phyloP scores from a whole-genome alignment of 1,140 invertebrate species.

The Tetraneura akinire region DNA sequence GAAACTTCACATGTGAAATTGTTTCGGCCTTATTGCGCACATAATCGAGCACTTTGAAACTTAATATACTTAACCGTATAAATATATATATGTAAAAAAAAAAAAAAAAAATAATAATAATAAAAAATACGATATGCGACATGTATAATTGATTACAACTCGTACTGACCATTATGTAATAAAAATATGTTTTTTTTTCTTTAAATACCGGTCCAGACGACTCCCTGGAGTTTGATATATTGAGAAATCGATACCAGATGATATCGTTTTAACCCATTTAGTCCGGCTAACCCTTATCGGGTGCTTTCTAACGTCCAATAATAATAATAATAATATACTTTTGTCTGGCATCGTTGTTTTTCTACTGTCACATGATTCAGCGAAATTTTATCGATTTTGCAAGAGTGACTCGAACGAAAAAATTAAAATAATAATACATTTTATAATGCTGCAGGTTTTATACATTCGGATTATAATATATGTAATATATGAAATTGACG shows the following conservation, averaged over 20 bases:
- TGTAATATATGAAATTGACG: no score
- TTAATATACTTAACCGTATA: conserved; percentile 1
- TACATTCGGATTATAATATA: no score
- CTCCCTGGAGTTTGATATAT: conserved; percentile 45
- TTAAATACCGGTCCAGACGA: conserved; percentile 36
- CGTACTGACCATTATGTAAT: neutral
- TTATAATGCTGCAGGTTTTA: no score
- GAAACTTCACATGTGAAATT: neutral
- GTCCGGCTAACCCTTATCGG: conserved; percentile 8
- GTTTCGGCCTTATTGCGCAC: neutral
- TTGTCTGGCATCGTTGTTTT: neutral
- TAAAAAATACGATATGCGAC: conserved; percentile 15
- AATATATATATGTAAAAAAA: no score
- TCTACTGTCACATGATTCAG: conserved; percentile 37
- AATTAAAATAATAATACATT: no score
- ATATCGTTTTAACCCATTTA: conserved; percentile 40
- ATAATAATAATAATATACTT: no score
- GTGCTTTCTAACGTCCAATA: conserved; percentile 32
- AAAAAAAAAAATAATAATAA: neutral
- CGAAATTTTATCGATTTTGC: neutral
- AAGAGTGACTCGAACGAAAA: neutral
- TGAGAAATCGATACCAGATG: conserved; percentile 47
- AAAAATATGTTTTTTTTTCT: neutral
- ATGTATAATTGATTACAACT: conserved; percentile 40
- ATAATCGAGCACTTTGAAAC: conserved; percentile 1